phyloP scores from a whole-genome alignment of 1,140 invertebrate genomes.

The Camponotus floridanus region DNA sequence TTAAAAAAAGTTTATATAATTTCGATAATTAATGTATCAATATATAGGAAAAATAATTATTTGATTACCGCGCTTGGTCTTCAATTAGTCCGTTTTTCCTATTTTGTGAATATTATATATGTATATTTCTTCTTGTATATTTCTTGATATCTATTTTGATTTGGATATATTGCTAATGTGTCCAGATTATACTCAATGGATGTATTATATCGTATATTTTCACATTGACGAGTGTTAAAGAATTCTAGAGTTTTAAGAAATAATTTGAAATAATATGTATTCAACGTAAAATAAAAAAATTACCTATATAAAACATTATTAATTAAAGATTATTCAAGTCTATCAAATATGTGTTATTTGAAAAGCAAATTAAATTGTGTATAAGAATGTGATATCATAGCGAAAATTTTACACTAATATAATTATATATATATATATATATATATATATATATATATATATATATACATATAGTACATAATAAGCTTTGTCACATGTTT shows the following conservation, averaged over 20 bases:
- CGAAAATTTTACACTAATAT: constrained; percentile 29
- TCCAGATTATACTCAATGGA: constrained; percentile 40
- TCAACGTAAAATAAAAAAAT: constrained; percentile 53
- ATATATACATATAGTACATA: constrained; percentile 23
- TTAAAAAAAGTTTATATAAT: no score
- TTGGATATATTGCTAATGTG: constrained; percentile 7
- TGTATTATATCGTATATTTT: constrained; percentile 55
- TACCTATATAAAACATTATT: constrained; percentile 53
- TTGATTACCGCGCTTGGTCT: no score
- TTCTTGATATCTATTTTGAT: constrained; percentile 57
- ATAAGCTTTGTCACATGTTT: constrained; percentile 21
- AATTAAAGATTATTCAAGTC: constrained; percentile 63
- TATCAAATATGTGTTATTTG: constrained; percentile 42
- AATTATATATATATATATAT: constrained; percentile 30
- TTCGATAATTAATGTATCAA: no score
- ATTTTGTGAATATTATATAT: neutral
- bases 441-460: constrained; percentile 9
- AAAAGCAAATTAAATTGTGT: constrained; percentile 48
- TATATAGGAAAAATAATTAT: no score
- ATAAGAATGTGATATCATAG: constrained; percentile 2
- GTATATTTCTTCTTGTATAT: constrained; percentile 29
- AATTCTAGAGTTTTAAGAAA: constrained; percentile 22
- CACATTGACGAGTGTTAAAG: constrained; percentile 55
- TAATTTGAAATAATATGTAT: constrained; percentile 49
- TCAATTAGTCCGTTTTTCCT: no score